These are phyloP conservation scores for Corvus cornix DNA, from an alignment of 2,113 vertebrate species.

Conservation along the genomic window DNA sequence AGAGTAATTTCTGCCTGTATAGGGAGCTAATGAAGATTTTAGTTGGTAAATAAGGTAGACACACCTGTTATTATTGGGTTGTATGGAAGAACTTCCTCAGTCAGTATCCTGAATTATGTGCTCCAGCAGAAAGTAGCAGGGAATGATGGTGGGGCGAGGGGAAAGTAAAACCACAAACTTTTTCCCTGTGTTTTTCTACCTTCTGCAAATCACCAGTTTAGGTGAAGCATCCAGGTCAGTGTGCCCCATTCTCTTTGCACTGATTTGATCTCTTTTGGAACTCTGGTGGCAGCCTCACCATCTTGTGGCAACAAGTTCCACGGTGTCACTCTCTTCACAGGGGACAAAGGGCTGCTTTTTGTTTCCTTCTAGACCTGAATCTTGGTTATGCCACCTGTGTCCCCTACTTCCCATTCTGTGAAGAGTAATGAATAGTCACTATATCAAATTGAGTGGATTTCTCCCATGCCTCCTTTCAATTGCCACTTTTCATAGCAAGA, in stretches of 20 bases:
- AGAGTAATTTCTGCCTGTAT: neutral
- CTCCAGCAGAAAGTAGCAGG: neutral
- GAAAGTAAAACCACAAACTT: neutral
- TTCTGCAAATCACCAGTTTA: neutral
- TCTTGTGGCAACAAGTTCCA: neutral
- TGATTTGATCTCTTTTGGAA: neutral
- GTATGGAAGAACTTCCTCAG: neutral
- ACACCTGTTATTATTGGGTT: neutral
- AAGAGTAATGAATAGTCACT: neutral
- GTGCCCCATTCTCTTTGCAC: neutral
- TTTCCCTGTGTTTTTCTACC: neutral
- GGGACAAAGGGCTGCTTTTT: neutral
- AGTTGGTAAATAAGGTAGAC: neutral
- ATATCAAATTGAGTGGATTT: neutral
- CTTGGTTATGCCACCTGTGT: neutral
- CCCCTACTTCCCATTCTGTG: neutral
- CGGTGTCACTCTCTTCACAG: rapidly evolving
- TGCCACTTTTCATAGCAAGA: neutral
- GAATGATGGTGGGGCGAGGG: rapidly evolving
- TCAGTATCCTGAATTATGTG: neutral
- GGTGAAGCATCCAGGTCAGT: neutral
- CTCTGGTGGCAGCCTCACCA: neutral
- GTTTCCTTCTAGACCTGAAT: neutral
- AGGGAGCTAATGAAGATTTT: neutral
- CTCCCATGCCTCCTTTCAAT: neutral